Evolutionary conservation across 2,888 invertebrate species (phyloP), one percentile per base, ranked within the genome.

Genomic region (Leptinotarsa tumamoca): DNA sequence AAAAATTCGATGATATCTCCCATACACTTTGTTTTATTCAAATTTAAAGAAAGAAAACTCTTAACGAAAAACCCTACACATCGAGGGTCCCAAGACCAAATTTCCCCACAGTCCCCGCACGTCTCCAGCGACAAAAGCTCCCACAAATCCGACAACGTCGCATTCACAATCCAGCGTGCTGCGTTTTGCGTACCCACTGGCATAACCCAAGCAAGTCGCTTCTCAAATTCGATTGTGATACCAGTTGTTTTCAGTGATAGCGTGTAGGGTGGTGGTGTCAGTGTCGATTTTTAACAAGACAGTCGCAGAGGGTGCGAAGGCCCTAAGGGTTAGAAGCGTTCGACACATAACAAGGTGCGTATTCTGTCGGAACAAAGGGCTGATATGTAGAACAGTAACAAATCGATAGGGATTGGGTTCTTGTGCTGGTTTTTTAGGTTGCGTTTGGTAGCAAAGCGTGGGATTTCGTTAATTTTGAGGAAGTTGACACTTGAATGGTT

Each of bases 161-260:
- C 78, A 70, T 2, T 23, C 33, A 43, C 18, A 52, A 76, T 75
- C 75, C 75, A 79, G 78, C 80, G 71, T 80, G 80, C 78, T 79
- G 77, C 79, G 77, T 79, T 77, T 80, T 73, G 77, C 76, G 73
- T 77, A 75, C 71, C 67, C 71, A 76, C 78, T 75, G 61, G 72
- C 72, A 49, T 73, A 72, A 73, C 68, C 69, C 54, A 74, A 61
- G 70, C 52, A 51, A 74, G 71, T 73, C 56, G 49, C 72, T 72
- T 61, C 61, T 71, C 71, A 71, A 77, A 75, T 71, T 73, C 67
- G 72, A 66, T 56, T 58, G 71, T 67, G 66, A 49, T 50, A 73
- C 71, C 51, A 52, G 56, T 71, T 33, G 74, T 74, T 74, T 67
- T 33, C 54, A 21, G 72, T 76, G 67, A 58, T 67, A 18, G 72